Conservation (phyloP, 2,888 invertebrate genomes). For the Pherbina coryleti region DNA sequence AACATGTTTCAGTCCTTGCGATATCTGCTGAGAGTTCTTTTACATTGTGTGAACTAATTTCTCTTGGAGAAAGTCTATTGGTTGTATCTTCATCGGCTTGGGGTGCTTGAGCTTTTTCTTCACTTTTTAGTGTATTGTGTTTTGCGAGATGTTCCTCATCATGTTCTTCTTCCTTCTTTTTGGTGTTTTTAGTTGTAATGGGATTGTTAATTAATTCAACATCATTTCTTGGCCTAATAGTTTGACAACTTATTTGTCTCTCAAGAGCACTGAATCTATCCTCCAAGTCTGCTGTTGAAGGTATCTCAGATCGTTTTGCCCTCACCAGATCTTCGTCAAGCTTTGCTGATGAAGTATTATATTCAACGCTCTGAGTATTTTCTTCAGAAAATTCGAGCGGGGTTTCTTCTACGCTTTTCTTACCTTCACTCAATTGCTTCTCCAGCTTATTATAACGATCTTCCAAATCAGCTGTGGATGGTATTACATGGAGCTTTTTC, state of each 20-base stretch:
- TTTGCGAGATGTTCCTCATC: not conserved
- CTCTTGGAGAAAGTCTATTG: too few species aligned
- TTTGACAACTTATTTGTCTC: not conserved
- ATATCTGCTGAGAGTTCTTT: too few species aligned
- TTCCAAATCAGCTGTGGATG: constrained; percentile 55
- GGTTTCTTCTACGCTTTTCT: constrained; percentile 48
- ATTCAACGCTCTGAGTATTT: not conserved
- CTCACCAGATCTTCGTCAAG: not conserved
- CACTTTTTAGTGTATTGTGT: too few species aligned
- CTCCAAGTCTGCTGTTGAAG: constrained; percentile 53
- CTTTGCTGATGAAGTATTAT: not conserved
- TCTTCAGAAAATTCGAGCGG: not conserved
- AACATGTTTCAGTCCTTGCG: too few species aligned
- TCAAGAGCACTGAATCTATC: constrained; percentile 46
- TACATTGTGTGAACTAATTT: too few species aligned
- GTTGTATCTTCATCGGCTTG: too few species aligned
- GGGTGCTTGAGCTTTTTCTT: too few species aligned
- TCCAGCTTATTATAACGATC: constrained; percentile 49
- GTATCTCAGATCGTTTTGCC: constrained; percentile 47
- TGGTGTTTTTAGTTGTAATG: not conserved
- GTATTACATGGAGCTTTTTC: constrained; percentile 47
- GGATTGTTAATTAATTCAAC: too few species aligned
- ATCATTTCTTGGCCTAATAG: too few species aligned
- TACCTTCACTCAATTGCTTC: constrained; percentile 48
- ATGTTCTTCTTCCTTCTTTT: not conserved